phyloP scores from a whole-genome alignment of 2,113 vertebrate genomes.

The Columba janthina region DNA sequence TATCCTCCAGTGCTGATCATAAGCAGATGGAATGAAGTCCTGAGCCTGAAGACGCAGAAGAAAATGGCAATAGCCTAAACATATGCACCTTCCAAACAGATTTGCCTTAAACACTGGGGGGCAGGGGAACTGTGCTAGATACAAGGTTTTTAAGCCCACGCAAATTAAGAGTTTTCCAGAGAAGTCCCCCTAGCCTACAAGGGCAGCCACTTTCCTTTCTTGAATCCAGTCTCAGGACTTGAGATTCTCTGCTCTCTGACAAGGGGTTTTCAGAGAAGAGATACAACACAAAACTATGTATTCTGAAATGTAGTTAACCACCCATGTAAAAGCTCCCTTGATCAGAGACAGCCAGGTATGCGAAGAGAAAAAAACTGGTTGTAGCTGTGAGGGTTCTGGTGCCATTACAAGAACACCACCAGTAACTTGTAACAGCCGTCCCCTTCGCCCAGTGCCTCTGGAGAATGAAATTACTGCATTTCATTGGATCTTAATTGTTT shows the following conservation, averaged over 20 bases:
- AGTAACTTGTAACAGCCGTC: not conserved
- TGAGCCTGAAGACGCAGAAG: not conserved
- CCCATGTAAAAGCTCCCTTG: not conserved
- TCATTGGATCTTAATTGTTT: not conserved
- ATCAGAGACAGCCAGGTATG: fast-evolving
- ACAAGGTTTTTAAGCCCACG: not conserved
- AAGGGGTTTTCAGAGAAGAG: not conserved
- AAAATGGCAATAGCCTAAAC: not conserved
- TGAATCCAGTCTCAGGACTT: not conserved
- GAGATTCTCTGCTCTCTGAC: not conserved
- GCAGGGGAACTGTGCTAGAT: not conserved
- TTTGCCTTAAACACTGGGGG: not conserved
- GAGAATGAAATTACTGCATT: not conserved
- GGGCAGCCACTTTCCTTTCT: not conserved
- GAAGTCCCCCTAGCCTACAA: not conserved
- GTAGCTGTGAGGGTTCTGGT: not conserved
- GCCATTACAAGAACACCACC: not conserved
- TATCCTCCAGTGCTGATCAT: not conserved
- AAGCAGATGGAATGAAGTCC: not conserved
- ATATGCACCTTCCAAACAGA: not conserved
- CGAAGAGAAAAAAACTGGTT: not conserved
- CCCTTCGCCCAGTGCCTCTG: not conserved
- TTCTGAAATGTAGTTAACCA: not conserved
- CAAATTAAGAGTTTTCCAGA: not conserved
- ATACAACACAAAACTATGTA: not conserved